phyloP scores from a whole-genome alignment of 2,888 invertebrate genomes.

The Lasioglossum malachurum region DNA sequence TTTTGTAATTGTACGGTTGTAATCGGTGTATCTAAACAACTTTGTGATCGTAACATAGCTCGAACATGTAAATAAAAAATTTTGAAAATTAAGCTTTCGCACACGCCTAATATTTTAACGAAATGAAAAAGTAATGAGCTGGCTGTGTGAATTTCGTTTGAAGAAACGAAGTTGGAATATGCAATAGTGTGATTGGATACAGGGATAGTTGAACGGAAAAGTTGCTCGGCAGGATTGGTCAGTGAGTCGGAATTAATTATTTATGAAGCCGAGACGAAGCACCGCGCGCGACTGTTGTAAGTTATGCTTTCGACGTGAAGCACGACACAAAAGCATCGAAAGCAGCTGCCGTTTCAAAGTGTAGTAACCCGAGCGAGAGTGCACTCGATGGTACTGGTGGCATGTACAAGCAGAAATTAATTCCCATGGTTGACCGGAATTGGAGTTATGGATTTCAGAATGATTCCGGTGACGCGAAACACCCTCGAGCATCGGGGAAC shows the following conservation, averaged over 20 bases:
- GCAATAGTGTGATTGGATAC: not conserved
- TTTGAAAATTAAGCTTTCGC: no score
- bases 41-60: no score
- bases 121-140: no score
- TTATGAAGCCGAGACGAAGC: not conserved
- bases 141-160: not conserved
- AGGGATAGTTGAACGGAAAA: not conserved
- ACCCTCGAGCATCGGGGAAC: not conserved
- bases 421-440: conserved; percentile 48
- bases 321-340: conserved; percentile 49
- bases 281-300: conserved; percentile 34
- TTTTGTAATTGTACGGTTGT: no score
- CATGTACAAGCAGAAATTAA: conserved; percentile 68
- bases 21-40: no score
- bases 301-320: conserved; percentile 66
- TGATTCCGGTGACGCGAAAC: not conserved
- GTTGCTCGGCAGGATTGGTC: not conserved
- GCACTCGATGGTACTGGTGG: conserved; percentile 55
- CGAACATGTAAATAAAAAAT: no score
- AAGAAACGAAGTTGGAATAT: not conserved
- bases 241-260: not conserved
- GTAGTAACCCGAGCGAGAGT: conserved; percentile 53
- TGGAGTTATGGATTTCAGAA: conserved; percentile 20
- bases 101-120: no score
- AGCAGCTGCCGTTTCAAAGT: conserved; percentile 45